These are phyloP conservation scores for Pseudorhiza aurosa DNA, from an alignment of 30 jellyfish, hydroid and myxozoan genomes.

Conservation along the genomic window DNA sequence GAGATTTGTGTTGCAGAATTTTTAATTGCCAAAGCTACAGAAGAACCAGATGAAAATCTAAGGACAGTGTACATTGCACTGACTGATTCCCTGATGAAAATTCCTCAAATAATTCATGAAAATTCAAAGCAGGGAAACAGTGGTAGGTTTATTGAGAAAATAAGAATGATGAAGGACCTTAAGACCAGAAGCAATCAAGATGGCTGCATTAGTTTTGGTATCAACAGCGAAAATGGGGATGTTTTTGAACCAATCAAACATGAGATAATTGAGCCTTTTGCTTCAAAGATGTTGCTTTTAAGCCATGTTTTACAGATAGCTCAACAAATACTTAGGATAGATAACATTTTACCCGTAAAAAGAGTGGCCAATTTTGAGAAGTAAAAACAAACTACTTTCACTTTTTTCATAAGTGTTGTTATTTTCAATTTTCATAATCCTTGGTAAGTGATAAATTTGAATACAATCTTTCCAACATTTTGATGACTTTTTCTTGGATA, in stretches of 20 bases:
- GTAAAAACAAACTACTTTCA: too few species aligned
- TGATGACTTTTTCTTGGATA: conserved; percentile 68
- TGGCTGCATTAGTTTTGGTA: conserved; percentile 3
- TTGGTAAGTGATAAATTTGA: conserved; percentile 30
- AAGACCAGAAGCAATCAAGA: neutral
- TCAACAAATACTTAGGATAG: conserved; percentile 50
- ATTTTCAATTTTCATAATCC: conserved; percentile 30
- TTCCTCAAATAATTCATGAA: conserved; percentile 39
- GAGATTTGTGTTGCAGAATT: conserved; percentile 19
- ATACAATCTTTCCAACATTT: conserved; percentile 52
- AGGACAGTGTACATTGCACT: conserved; percentile 16
- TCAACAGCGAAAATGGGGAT: conserved; percentile 28
- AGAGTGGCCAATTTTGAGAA: neutral
- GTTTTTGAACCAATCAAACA: neutral
- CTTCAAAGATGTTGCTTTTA: conserved; percentile 56
- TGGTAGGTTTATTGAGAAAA: conserved; percentile 11
- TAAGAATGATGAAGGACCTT: neutral
- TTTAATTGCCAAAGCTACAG: neutral
- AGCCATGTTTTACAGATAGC: conserved; percentile 52
- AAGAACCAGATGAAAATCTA: conserved; percentile 1
- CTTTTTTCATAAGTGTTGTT: neutral
- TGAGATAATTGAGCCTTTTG: conserved; percentile 56
- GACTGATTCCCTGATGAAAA: conserved; percentile 29
- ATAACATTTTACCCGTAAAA: conserved; percentile 47
- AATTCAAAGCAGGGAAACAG: conserved; percentile 17